Evolutionary conservation across 1,140 invertebrate genomes (phyloP), one percentile per base, ranked within the genome.

Genomic region (Monomorium pharaonis): DNA sequence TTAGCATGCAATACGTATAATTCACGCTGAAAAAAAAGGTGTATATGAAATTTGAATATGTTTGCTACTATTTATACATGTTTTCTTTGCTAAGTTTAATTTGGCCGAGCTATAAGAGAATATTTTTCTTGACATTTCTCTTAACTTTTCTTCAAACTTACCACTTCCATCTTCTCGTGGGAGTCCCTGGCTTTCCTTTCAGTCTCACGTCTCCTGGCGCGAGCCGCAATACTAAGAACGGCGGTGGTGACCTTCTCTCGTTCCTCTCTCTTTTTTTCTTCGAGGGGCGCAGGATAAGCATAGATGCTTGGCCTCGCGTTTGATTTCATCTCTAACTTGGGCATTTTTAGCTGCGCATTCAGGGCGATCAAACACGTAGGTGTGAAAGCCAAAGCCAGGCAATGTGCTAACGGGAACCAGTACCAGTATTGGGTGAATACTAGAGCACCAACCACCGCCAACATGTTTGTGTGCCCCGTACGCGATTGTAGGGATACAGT

Each of bases 361-460:
- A 99, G 96, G 12, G 97, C 98, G 93, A 99, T 99, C 3, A 99
- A 92, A 92, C 98, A 99, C 0, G 99, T 99, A 1, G 99, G 99
- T 0, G 98, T 98, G 92, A 99, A 99, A 0, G 99, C 98, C 74
- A 99, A 95, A 3, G 98, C 98, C 58, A 99, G 95, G 91, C 99
- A 99, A 94, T 99, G 98, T 0, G 98, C 97, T 67, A 99, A 95
- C 0, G 99, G 99, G 96, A 99, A 99, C 99, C 99, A 99, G 94
- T 99, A 99, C 99, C 99, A 99, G 94, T 99, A 99, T 94, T 99
- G 99, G 0, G 98, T 99, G 94, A 99, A 99, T 0, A 99, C 98
- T 58, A 99, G 94, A 94, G 99, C 98, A n/a, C 99, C 99, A 1
- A 99, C 99, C 4, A 99, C 98, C 3, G 98, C 98, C 67, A 98